These are phyloP conservation scores for Oasisia sp. DNA, from an alignment of 2,888 invertebrate species.

Conservation along the genomic window DNA sequence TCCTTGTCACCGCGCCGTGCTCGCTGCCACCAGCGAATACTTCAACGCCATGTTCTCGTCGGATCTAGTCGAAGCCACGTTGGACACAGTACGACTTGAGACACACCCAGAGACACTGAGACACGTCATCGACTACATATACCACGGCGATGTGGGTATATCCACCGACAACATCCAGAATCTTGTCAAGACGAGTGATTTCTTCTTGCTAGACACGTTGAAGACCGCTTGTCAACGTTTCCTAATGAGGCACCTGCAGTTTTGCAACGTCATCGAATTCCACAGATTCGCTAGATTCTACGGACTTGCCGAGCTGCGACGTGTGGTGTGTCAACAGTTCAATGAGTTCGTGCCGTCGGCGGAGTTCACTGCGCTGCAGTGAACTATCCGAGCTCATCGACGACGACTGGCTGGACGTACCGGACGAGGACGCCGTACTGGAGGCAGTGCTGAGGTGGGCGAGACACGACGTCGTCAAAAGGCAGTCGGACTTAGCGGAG, in stretches of 20 bases:
- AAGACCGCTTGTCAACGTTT: slow-evolving; percentile 36
- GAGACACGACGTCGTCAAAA: slow-evolving; percentile 23
- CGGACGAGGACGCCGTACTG: slow-evolving; percentile 36
- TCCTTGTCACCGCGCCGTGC: slow-evolving; percentile 35
- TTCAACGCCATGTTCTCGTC: slow-evolving; percentile 38
- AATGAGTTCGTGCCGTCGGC: too few relatives aligned
- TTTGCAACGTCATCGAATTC: slow-evolving; percentile 38
- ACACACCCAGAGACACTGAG: slow-evolving; percentile 29
- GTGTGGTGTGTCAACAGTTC: too few relatives aligned
- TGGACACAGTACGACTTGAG: slow-evolving; percentile 28
- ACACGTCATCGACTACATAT: slow-evolving; percentile 38
- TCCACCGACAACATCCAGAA: slow-evolving; percentile 37
- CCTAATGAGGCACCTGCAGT: slow-evolving; percentile 34
- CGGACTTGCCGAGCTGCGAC: too few relatives aligned
- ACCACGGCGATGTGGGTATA: slow-evolving; percentile 33
- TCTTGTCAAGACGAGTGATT: slow-evolving; percentile 36
- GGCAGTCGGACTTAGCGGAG: slow-evolving; percentile 22
- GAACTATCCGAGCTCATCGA: slow-evolving; percentile 39
- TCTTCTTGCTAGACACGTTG: slow-evolving; percentile 35
- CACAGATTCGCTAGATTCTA: slow-evolving; percentile 38
- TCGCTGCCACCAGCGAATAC: slow-evolving; percentile 35
- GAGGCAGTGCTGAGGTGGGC: too few relatives aligned
- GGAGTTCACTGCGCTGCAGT: slow-evolving; percentile 32
- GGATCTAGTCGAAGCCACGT: slow-evolving; percentile 32
- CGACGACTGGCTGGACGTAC: slow-evolving; percentile 33